Evolutionary conservation across 2,113 vertebrate species (phyloP).

Genomic region (Oxyura jamaicensis): DNA sequence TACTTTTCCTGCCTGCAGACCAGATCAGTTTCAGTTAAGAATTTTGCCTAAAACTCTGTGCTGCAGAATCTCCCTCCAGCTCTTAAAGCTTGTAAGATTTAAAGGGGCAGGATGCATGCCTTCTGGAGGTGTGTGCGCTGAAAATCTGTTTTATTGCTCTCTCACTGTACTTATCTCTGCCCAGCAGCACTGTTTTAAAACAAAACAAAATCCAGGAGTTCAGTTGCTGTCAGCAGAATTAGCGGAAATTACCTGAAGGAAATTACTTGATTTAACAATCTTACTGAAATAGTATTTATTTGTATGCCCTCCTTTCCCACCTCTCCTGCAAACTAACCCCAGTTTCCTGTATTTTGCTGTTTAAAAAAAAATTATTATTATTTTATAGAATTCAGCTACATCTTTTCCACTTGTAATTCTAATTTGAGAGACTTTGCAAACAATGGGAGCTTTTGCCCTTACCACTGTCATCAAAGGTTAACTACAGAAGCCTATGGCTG

Average conservation of each 20-base stretch:
- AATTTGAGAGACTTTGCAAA: background rate
- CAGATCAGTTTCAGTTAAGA: slow-evolving; percentile 42
- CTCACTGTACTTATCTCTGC: slow-evolving; percentile 29
- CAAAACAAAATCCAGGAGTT: slow-evolving; percentile 45
- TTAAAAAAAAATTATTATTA: background rate
- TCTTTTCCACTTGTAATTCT: background rate
- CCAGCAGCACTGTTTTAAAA: slow-evolving; percentile 33
- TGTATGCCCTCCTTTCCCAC: background rate
- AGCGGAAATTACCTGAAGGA: slow-evolving; percentile 60
- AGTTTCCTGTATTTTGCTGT: slow-evolving; percentile 46
- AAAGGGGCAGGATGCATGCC: background rate
- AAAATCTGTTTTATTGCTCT: background rate
- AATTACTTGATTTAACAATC: slow-evolving; percentile 24
- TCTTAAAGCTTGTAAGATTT: background rate
- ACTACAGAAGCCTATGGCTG: background rate
- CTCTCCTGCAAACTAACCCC: background rate
- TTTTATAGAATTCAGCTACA: background rate
- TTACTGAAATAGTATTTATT: slow-evolving; percentile 6
- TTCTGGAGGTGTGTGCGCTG: background rate
- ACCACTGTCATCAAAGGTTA: background rate
- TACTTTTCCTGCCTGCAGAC: slow-evolving; percentile 31
- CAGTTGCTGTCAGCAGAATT: slow-evolving; percentile 31
- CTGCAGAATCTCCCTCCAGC: slow-evolving; percentile 8
- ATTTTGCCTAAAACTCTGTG: slow-evolving; percentile 11
- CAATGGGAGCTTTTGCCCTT: background rate